Conservation (phyloP, 2,113 vertebrate genomes). For the Hyperopisus bebe region DNA sequence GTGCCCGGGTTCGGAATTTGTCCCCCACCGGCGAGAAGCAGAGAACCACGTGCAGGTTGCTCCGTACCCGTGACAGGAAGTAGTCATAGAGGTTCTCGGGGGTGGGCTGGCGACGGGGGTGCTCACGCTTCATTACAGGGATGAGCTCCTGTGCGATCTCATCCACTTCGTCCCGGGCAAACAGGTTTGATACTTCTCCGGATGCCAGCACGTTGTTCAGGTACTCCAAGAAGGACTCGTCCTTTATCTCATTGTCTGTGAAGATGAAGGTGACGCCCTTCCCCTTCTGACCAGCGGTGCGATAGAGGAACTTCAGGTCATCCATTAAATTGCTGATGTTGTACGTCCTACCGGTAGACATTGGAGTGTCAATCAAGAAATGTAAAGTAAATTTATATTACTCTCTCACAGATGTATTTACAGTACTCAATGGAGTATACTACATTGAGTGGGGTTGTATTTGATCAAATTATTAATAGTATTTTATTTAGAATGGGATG, state of each 20-base stretch:
- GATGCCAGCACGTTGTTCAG: constrained; percentile 77
- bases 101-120: constrained; percentile 59
- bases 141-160: constrained; percentile 74
- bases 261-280: constrained; percentile 71
- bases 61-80: constrained; percentile 68
- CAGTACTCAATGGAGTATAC: background rate
- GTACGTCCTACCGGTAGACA: constrained; percentile 63
- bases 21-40: constrained; percentile 80
- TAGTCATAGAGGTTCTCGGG: constrained; percentile 72
- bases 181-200: constrained; percentile 74
- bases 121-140: constrained; percentile 63
- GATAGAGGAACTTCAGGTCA: constrained; percentile 71
- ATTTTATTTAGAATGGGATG: background rate
- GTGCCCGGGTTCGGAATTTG: constrained; percentile 66
- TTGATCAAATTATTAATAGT: background rate
- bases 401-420: background rate
- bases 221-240: constrained; percentile 77
- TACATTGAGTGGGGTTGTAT: background rate
- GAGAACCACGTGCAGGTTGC: constrained; percentile 71
- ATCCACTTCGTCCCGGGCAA: constrained; percentile 68
- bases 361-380: background rate
- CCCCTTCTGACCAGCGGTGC: constrained; percentile 68
- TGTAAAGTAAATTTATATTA: background rate
- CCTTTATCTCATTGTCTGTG: constrained; percentile 75
- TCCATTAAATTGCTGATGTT: constrained; percentile 69